phyloP scores from a whole-genome alignment of 2,888 invertebrate species.

The Morinoia aosen region DNA sequence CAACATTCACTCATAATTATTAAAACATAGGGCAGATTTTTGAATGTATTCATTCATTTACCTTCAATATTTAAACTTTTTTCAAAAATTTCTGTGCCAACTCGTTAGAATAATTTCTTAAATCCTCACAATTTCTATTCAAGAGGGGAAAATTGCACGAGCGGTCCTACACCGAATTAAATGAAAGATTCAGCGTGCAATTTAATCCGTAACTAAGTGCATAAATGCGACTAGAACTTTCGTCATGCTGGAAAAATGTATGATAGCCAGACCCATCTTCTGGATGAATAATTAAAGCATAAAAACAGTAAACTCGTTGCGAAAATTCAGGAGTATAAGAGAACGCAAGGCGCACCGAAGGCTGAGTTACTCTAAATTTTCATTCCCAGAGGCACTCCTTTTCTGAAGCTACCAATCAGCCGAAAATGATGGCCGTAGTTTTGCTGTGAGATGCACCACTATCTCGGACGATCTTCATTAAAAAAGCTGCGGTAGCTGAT shows the following conservation, averaged over 20 bases:
- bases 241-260: neutral
- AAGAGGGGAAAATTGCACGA: neutral
- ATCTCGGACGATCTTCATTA: constrained; percentile 48
- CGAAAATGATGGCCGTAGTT: constrained; percentile 48
- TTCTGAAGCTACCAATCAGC: constrained; percentile 30
- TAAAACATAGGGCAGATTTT: neutral
- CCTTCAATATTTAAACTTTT: neutral
- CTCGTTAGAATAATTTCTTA: neutral
- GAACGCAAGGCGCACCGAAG: neutral
- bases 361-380: constrained; percentile 23
- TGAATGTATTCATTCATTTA: neutral
- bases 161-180: neutral
- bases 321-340: neutral
- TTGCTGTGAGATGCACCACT: constrained; percentile 52
- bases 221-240: neutral
- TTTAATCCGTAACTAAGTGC: neutral
- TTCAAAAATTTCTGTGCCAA: neutral
- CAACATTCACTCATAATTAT: neutral
- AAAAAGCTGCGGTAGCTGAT: constrained; percentile 48
- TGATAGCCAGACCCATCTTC: neutral
- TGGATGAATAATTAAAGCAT: neutral
- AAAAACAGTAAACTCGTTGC: neutral
- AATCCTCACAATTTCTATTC: neutral
- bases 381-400: constrained; percentile 50
- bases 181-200: neutral